Base-by-base conservation (phyloP, 2,113 vertebrate species). In the Cryptotis parvus region DNA sequence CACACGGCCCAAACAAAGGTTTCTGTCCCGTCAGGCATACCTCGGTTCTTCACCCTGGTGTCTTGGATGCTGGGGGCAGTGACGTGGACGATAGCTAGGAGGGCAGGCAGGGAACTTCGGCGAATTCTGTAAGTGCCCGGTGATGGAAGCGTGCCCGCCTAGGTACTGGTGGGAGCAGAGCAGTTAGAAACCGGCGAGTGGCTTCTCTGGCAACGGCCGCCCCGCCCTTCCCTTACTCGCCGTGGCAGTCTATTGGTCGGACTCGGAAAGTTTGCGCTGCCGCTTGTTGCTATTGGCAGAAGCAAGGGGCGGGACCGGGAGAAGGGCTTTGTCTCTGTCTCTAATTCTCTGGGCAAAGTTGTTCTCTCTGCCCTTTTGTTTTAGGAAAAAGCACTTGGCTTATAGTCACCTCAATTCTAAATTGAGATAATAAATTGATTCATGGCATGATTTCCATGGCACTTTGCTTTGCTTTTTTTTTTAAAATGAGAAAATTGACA, bases 181-280 rank as follows among this genome's bases (percentile, higher is more conserved):
- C 33, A 11, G 24, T 69, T 92, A 15, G 92, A 73, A 89, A 93
- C 94, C 72, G 6, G 15, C 45, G 0, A 63, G 55, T 1, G 49
- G 96, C 93, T 95, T 95, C 96, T 72, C 20, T 94, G 86, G 94
- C 94, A 95, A 96, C 96, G 58, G 66, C 7, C 24, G 72, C 86
- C 79, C 89, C 88, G 80, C 96, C 91, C 70, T 66, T 11, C 63
- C 61, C 22, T 78, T 73, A 58, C 78, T 73, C 11, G 16, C 1
- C 9, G 1, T 27, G 1, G 27, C 41, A 9, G 39, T 24, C n/a
- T 9, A 31, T 31, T 65, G 91, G 95, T 27, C 3, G 9, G 12
- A 3, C 9, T 26, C 9, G 0, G 49, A 10, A 31, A 7, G 33
- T 26, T 0, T 7, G 31, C 9, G 1, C 43, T 0, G 2, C 12